Base-by-base conservation (phyloP, 2,797 vertebrate genomes). In the Bovichtus variegatus region DNA sequence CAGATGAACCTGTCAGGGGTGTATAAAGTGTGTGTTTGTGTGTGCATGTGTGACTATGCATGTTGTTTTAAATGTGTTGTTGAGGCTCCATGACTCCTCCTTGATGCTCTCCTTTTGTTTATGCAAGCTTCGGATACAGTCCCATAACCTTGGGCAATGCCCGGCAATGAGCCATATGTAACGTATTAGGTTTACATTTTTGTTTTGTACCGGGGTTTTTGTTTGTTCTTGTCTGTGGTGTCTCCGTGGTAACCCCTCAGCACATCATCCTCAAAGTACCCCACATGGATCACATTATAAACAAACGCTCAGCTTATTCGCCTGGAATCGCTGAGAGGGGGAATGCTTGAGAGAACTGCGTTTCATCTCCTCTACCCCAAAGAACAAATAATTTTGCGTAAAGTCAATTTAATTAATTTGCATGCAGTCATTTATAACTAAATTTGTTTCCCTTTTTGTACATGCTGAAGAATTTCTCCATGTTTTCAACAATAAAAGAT, bases 281-380 rank as follows among this genome's bases (percentile, higher is more conserved):
- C 95, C 95, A 95, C 94, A 95, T 95, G 94, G 93, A 91, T 95
- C 90, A 65, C 87, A 94, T 95, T 95, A 95, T 90, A 85, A 82
- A 90, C 84, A 90, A 93, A 90, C 65, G 76, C 80, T 80, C 72
- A 67, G 76, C 76, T 79, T 85, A 86, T 89, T 92, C 8, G 75
- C 74, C 84, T 84, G 87, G 82, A 91, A 89, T 87, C 19, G 29
- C 78, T 78, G 74, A 87, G 73, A 50, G 36, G 67, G 49, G 49
- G 65, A 74, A 69, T 53, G 60, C 82, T 82, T 69, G 60, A 87
- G 69, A 76, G 71, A 87, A 83, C 73, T 77, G 75, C 73, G 63
- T 90, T 92, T 89, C 81, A 85, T 90, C 76, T 87, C 57, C 43
- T 78, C 74, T 69, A 25, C 40, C 78, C 78, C 69, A 82, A 89